Conservation (phyloP, 2,113 vertebrate species). For the Pristiophorus japonicus region DNA sequence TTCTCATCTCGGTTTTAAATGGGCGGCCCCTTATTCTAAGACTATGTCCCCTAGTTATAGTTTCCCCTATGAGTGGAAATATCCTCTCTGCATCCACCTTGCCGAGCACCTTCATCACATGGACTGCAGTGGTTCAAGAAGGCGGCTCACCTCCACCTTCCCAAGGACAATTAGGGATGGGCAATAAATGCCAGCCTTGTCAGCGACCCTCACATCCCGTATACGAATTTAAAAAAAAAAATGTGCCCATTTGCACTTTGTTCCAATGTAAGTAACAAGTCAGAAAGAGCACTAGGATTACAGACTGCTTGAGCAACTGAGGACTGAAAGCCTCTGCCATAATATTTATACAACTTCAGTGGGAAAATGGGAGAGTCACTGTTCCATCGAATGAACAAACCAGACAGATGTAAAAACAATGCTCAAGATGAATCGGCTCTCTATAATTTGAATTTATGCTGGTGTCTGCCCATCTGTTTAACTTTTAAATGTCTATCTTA, state of each 20-base stretch:
- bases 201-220: no score
- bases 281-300: not conserved
- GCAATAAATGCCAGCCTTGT: no score
- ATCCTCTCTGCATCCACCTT: no score
- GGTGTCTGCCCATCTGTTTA: not conserved
- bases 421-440: not conserved
- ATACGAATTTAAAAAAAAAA: no score
- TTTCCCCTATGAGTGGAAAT: no score
- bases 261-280: not conserved
- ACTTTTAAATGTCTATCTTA: not conserved
- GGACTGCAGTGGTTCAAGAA: no score
- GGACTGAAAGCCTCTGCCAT: not conserved
- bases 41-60: no score
- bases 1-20: no score
- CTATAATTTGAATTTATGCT: not conserved
- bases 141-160: no score
- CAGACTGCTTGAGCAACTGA: not conserved
- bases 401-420: not conserved
- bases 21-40: no score
- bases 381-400: not conserved
- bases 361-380: not conserved
- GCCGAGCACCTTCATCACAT: no score
- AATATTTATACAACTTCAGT: not conserved
- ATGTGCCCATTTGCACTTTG: not conserved
- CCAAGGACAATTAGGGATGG: no score